A percentile compares a stretch with the other conserved stretches of the same genome.
phyloP scores from a whole-genome alignment of 2,888 invertebrate species.

The Myathropa florea region DNA sequence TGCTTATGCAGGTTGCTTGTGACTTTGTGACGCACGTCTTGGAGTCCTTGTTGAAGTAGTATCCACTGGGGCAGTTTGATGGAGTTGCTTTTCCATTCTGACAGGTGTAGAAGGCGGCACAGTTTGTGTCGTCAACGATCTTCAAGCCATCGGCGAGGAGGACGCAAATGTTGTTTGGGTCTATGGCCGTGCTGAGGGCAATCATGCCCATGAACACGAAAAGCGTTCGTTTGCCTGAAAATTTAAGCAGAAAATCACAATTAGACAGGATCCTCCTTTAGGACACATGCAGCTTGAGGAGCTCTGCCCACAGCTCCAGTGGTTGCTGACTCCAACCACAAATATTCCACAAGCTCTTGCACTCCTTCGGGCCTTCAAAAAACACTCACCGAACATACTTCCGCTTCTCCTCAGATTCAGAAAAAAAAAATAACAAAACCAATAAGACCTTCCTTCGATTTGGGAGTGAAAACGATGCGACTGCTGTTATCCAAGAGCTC shows the following conservation, averaged over 20 bases:
- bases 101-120: background rate
- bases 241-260: too few species aligned
- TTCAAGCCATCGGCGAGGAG: background rate
- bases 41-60: background rate
- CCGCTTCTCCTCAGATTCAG: too few species aligned
- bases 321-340: too few species aligned
- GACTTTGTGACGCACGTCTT: background rate
- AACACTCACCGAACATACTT: background rate
- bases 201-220: background rate
- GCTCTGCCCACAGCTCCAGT: too few species aligned
- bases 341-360: too few species aligned
- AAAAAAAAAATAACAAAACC: too few species aligned
- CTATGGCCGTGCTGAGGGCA: background rate
- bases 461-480: background rate
- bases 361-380: too few species aligned
- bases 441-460: background rate
- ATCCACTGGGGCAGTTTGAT: background rate
- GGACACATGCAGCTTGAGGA: too few species aligned
- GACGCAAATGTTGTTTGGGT: background rate
- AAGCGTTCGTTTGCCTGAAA: background rate
- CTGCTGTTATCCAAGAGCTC: background rate
- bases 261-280: too few species aligned
- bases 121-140: background rate
- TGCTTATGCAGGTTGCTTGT: background rate
- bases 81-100: background rate